phyloP scores from a whole-genome alignment of 1,140 invertebrate genomes.

The Orchestia grillus region DNA sequence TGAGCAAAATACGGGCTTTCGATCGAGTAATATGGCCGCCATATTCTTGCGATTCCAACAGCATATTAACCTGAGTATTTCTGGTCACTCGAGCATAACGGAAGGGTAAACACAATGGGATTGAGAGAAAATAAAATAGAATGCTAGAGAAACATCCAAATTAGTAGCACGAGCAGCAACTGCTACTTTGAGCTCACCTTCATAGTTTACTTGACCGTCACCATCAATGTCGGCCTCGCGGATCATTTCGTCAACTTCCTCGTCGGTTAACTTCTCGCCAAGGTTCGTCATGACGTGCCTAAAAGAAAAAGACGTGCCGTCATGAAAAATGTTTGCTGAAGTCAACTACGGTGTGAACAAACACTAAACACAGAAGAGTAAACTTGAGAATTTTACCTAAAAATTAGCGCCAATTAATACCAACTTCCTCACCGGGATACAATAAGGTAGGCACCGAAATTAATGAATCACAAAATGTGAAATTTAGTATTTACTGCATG shows the following conservation, averaged over 20 bases:
- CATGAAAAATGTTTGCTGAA: too few relatives aligned
- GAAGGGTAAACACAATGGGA: not conserved
- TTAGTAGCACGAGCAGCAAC: not conserved
- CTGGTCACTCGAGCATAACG: not conserved
- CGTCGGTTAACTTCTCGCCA: constrained; percentile 76
- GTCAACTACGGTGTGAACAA: not conserved
- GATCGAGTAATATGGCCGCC: not conserved
- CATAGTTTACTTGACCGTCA: constrained; percentile 74
- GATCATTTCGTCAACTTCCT: constrained; percentile 76
- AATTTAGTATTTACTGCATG: too few relatives aligned
- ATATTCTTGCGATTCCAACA: not conserved
- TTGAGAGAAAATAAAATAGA: not conserved
- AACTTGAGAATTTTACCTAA: not conserved
- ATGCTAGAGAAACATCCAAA: not conserved
- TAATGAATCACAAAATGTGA: too few relatives aligned
- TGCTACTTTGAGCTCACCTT: constrained; percentile 69
- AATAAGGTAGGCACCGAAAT: not conserved
- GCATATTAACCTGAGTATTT: not conserved
- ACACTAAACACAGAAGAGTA: not conserved
- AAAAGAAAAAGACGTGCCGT: not conserved
- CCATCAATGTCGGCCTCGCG: constrained; percentile 75
- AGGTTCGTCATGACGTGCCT: constrained; percentile 78
- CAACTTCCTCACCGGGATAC: not conserved
- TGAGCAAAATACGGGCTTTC: not conserved
- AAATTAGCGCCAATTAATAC: too few relatives aligned